Conservation (phyloP, 2,797 vertebrate genomes). For the Botia almorhae region DNA sequence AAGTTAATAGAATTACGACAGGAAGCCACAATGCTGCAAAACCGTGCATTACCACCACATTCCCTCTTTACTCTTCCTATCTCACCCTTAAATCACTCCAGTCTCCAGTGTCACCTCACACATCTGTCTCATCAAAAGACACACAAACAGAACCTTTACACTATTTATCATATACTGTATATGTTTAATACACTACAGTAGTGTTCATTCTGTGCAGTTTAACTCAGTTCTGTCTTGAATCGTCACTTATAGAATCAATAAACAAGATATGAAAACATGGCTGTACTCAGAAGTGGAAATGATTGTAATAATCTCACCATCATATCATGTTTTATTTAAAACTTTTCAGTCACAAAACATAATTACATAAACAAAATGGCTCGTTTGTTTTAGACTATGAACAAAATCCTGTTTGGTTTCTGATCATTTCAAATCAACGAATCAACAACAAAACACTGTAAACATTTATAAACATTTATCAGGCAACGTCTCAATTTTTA, state of each 20-base stretch:
- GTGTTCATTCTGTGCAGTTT: background rate
- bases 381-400: background rate
- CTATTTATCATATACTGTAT: background rate
- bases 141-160: background rate
- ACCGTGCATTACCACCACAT: slow-evolving; percentile 58
- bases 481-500: background rate
- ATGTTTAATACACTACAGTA: background rate
- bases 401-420: background rate
- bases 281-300: background rate
- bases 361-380: background rate
- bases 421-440: background rate
- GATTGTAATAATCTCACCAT: background rate
- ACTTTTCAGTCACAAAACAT: background rate
- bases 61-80: slow-evolving; percentile 47
- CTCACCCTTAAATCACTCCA: slow-evolving; percentile 52
- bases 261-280: background rate
- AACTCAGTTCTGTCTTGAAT: background rate
- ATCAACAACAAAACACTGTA: background rate
- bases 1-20: slow-evolving; percentile 72
- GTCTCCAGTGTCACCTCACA: slow-evolving; percentile 9
- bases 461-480: background rate
- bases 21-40: slow-evolving; percentile 75
- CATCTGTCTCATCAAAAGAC: background rate
- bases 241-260: background rate
- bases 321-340: slow-evolving; percentile 12